Conservation (phyloP, 2,888 invertebrate genomes). For the Conistra vaccinii region DNA sequence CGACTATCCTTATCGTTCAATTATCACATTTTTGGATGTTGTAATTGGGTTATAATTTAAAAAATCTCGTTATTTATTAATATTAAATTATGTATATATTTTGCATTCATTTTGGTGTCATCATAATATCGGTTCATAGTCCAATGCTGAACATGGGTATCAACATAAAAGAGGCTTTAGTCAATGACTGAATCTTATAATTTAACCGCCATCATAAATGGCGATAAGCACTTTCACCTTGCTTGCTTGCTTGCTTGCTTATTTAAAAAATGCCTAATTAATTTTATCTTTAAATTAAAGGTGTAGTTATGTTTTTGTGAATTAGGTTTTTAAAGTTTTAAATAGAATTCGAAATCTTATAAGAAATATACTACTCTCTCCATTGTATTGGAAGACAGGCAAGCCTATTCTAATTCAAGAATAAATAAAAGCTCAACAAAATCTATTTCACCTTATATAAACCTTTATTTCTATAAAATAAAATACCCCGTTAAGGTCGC, state of each 20-base stretch:
- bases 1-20: slow-evolving; percentile 17
- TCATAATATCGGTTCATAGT: neutral
- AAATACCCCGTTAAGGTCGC: slow-evolving; percentile 27
- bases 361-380: neutral
- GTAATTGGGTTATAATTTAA: slow-evolving; percentile 8
- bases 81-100: slow-evolving; percentile 17
- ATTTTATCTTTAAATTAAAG: neutral
- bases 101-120: neutral
- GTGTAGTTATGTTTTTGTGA: too few relatives aligned
- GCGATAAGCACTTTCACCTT: neutral
- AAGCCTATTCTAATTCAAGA: slow-evolving; percentile 2
- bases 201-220: neutral
- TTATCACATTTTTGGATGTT: slow-evolving; percentile 20
- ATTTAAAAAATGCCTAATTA: neutral
- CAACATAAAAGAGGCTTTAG: neutral
- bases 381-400: slow-evolving; percentile 5
- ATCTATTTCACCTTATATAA: slow-evolving; percentile 9
- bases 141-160: neutral
- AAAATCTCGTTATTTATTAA: slow-evolving; percentile 9
- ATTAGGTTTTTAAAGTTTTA: neutral
- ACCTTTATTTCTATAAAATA: slow-evolving; percentile 29
- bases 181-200: too few relatives aligned
- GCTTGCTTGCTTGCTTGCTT: too few relatives aligned
- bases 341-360: neutral
- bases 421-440: neutral